These are phyloP conservation scores for Acronicta leporina DNA, from an alignment of 2,888 invertebrate species.

Conservation along the genomic window DNA sequence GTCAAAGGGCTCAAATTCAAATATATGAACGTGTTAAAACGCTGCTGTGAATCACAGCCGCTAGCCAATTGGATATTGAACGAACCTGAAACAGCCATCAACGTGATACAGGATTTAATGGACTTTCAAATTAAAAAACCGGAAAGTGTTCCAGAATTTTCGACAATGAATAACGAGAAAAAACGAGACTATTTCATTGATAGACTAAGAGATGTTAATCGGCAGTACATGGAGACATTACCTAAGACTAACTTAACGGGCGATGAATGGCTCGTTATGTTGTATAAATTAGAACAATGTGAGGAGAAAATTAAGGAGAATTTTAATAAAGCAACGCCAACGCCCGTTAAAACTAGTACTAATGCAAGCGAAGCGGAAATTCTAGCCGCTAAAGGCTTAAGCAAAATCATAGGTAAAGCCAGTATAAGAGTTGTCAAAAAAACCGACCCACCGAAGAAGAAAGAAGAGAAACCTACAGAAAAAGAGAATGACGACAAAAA, in stretches of 20 bases:
- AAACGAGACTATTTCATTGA: constrained; percentile 78
- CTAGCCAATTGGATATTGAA: constrained; percentile 74
- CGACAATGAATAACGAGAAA: constrained; percentile 65
- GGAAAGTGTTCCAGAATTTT: constrained; percentile 70
- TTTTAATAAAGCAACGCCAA: constrained; percentile 67
- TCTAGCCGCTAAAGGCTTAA: constrained; percentile 81
- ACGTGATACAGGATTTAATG: constrained; percentile 78
- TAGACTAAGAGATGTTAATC: constrained; percentile 75
- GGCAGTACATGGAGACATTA: constrained; percentile 76
- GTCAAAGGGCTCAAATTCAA: constrained; percentile 79
- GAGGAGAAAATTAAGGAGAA: constrained; percentile 75
- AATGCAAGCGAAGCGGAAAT: constrained; percentile 83
- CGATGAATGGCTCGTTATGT: constrained; percentile 82
- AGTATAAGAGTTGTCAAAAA: constrained; percentile 68
- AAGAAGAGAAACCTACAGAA: constrained; percentile 51
- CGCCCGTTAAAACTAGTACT: constrained; percentile 58
- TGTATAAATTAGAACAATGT: constrained; percentile 77
- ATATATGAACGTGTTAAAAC: constrained; percentile 76
- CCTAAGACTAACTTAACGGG: constrained; percentile 76
- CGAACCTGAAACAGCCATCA: constrained; percentile 76
- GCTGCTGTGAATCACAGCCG: constrained; percentile 78
- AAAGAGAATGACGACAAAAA: constrained; percentile 61
- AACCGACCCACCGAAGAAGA: constrained; percentile 61
- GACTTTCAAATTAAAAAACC: constrained; percentile 69
- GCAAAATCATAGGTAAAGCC: constrained; percentile 82